These are phyloP conservation scores for Brachionus calyciflorus DNA, from an alignment of 1,140 invertebrate genomes.

Conservation along the genomic window DNA sequence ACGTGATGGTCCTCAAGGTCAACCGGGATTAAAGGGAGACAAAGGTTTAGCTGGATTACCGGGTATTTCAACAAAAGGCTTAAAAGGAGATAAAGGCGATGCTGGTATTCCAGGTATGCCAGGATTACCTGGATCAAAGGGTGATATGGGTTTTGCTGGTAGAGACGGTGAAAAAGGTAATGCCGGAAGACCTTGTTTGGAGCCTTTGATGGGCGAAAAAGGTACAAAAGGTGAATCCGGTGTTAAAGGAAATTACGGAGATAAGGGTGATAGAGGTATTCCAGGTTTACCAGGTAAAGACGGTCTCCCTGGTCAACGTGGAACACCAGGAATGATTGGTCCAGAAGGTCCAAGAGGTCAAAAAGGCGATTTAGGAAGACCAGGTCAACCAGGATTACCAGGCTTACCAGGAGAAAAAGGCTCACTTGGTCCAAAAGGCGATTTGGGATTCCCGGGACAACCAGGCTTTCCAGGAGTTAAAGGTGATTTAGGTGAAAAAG, in stretches of 20 bases:
- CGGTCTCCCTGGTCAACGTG: background rate
- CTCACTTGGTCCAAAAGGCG: slow-evolving; percentile 51
- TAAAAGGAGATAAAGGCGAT: slow-evolving; percentile 19
- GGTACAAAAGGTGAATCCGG: background rate
- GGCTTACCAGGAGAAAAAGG: slow-evolving; percentile 47
- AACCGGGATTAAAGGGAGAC: slow-evolving; percentile 2
- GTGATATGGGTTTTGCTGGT: background rate
- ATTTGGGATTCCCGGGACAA: slow-evolving; percentile 61
- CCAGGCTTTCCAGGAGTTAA: slow-evolving; percentile 41
- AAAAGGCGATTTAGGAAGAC: slow-evolving; percentile 32
- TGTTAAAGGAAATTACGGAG: background rate
- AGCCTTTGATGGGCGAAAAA: background rate
- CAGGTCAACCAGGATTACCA: slow-evolving; percentile 37
- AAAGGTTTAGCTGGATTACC: slow-evolving; percentile 13
- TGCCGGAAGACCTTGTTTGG: slow-evolving; percentile 43
- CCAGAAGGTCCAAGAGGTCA: background rate
- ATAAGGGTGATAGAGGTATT: slow-evolving; percentile 32
- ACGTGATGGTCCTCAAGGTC: background rate
- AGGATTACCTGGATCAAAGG: slow-evolving; percentile 43
- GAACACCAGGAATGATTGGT: background rate
- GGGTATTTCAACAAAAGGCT: background rate
- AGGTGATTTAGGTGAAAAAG: slow-evolving; percentile 43
- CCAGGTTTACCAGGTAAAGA: slow-evolving; percentile 40
- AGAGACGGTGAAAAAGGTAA: background rate
- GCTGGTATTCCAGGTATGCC: slow-evolving; percentile 25